Evolutionary conservation across 2,113 vertebrate genomes (phyloP).

Genomic region (Oncorhynchus clarkii): DNA sequence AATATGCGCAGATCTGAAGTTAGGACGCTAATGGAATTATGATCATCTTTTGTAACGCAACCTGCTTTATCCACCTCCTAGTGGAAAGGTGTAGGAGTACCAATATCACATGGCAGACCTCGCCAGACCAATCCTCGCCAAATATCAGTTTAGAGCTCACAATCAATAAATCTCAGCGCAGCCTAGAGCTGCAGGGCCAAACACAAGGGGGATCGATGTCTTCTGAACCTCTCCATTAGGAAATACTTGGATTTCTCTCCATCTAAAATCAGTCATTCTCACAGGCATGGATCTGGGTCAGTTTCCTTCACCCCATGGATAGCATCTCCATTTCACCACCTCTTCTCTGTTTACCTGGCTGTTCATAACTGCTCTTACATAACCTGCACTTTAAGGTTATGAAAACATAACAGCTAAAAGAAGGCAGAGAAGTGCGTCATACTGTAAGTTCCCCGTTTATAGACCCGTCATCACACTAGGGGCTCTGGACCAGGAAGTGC

Average conservation of each 20-base stretch:
- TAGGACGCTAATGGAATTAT: no score
- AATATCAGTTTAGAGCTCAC: neutral
- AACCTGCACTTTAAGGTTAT: constrained; percentile 1
- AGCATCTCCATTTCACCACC: neutral
- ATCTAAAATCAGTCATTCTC: neutral
- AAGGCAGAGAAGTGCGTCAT: neutral
- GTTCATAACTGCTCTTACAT: neutral
- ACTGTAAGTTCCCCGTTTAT: neutral
- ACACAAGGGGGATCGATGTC: neutral
- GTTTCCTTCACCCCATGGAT: neutral
- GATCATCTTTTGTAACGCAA: no score
- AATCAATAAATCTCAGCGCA: neutral
- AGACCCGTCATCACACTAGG: neutral
- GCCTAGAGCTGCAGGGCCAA: neutral
- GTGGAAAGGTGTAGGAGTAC: no score
- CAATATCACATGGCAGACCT: no score
- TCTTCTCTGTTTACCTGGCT: neutral
- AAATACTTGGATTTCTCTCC: neutral
- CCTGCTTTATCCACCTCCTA: no score
- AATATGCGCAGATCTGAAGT: no score
- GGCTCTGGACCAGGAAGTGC: neutral
- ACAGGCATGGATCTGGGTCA: neutral
- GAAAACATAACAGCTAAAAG: neutral
- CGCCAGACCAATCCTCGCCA: no score
- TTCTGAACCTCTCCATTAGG: neutral